Base-by-base conservation (phyloP, 1,140 invertebrate species). In the Trichogramma pretiosum region DNA sequence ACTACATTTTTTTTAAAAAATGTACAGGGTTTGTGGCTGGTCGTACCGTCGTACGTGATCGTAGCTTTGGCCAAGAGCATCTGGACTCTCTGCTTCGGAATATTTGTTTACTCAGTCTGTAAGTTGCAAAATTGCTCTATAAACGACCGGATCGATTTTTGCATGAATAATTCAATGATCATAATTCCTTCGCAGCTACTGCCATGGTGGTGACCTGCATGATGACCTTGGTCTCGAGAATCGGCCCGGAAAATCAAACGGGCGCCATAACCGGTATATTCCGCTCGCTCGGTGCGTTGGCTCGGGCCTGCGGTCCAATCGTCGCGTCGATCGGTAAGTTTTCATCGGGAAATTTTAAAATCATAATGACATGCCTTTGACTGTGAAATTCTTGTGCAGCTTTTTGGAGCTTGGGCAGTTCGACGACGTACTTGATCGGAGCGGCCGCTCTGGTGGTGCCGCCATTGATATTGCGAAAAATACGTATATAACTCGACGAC, bases 191-290 rank as follows among this genome's bases (percentile, higher is more conserved):
- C 48, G 11, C 59, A 92, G 89, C 92, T 10, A 94, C 93, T 2
- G 88, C 92, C 4, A 87, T 93, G 67, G 90, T 93, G 34, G 92
- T 98, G 8, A 93, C 93, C 18, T 95, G 92, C 65, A 76, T 97
- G 63, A 96, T 88, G 53, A 89, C 92, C 10, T 67, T 94, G 62
- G 89, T 91, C 1, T 91, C 92, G 5, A 76, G 81, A 48, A 83
- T 86, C 67, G 89, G 91, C 5, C 77, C 83, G 17, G 77, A 77
- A 43, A 81, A 85, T 61, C 87, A 95, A 62, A 95, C 96, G 64
- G 95, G 95, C 16, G 83, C 84, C 8, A 84, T 94, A 46, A 82
- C 96, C 56, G 95, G 95, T 5, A 89, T 92, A 53, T 93, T 97
- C 62, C 74, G 95, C 54, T 97, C 93, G 2, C 72, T 98, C 14